Percentiles rank a stretch among this genome's conserved stretches.
These are phyloP conservation scores for Drosophila pruinosa DNA, from an alignment of 1,140 invertebrate species.

Conservation along the genomic window DNA sequence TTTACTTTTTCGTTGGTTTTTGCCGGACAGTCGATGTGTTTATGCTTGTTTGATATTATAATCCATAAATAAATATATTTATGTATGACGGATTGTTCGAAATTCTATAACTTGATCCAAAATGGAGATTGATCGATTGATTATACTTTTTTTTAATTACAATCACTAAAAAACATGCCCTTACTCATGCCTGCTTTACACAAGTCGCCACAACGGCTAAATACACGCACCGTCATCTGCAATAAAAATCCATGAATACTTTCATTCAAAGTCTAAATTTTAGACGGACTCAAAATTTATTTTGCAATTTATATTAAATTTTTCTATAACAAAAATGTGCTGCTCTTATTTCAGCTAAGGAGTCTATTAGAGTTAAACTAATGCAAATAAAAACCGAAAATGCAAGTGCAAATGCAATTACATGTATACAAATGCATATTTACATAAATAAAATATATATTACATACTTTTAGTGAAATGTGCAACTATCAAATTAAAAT, in stretches of 20 bases:
- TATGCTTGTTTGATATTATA: conserved; percentile 70
- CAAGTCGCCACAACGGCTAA: conserved; percentile 25
- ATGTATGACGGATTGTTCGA: neutral
- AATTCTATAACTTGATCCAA: neutral
- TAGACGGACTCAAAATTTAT: conserved; percentile 22
- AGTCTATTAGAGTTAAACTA: conserved; percentile 81
- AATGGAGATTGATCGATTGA: neutral
- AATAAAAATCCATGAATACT: neutral
- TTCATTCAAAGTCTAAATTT: neutral
- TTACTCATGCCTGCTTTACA: neutral
- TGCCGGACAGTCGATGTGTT: conserved; percentile 48
- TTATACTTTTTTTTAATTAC: conserved; percentile 7
- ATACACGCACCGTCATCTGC: conserved; percentile 12
- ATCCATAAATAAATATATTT: neutral
- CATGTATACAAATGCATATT: conserved; percentile 34
- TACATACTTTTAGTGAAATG: conserved; percentile 20
- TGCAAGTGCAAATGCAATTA: conserved; percentile 51
- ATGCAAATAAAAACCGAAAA: conserved; percentile 32
- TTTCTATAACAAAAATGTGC: conserved; percentile 27
- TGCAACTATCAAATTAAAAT: conserved; percentile 11
- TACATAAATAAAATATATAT: conserved; percentile 35
- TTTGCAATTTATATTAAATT: conserved; percentile 27
- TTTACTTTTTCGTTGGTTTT: conserved; percentile 10
- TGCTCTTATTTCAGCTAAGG: conserved; percentile 71
- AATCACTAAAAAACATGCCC: conserved; percentile 12